These are phyloP conservation scores for Lottia scabra DNA, from an alignment of 2,888 invertebrate genomes.

Conservation along the genomic window DNA sequence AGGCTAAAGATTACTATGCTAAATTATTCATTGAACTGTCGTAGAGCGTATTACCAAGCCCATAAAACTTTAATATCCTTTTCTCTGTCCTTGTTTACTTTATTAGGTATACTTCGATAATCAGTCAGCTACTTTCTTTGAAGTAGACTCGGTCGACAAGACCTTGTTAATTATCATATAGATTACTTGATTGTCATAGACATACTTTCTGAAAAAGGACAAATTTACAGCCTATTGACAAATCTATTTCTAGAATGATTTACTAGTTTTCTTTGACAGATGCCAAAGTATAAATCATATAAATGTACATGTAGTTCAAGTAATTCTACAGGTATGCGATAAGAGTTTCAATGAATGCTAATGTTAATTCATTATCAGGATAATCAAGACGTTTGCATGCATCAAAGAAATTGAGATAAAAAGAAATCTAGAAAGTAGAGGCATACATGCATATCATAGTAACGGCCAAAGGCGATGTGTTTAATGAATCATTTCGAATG, in stretches of 20 bases:
- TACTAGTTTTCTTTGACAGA: no score
- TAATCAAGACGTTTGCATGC: neutral
- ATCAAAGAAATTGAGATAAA: neutral
- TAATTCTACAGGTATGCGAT: no score
- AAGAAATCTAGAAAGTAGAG: neutral
- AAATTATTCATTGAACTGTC: neutral
- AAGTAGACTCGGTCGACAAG: neutral
- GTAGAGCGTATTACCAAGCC: neutral
- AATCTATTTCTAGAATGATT: no score
- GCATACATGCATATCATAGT: constrained; percentile 3
- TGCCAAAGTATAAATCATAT: no score
- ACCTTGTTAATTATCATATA: neutral
- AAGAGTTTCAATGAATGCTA: no score
- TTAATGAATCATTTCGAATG: neutral
- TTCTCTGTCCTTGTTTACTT: constrained; percentile 1
- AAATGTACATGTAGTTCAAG: no score
- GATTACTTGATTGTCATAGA: neutral
- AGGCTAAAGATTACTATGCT: neutral
- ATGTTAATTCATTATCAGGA: neutral
- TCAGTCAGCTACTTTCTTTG: neutral
- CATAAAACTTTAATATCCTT: neutral
- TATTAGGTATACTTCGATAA: constrained; percentile 1
- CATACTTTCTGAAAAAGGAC: neutral
- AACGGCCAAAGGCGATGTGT: neutral
- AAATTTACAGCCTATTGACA: no score